Percentiles rank a stretch among this genome's conserved stretches.
Evolutionary conservation across 2,797 vertebrate genomes (phyloP).

Genomic region (Pagetopsis macropterus): DNA sequence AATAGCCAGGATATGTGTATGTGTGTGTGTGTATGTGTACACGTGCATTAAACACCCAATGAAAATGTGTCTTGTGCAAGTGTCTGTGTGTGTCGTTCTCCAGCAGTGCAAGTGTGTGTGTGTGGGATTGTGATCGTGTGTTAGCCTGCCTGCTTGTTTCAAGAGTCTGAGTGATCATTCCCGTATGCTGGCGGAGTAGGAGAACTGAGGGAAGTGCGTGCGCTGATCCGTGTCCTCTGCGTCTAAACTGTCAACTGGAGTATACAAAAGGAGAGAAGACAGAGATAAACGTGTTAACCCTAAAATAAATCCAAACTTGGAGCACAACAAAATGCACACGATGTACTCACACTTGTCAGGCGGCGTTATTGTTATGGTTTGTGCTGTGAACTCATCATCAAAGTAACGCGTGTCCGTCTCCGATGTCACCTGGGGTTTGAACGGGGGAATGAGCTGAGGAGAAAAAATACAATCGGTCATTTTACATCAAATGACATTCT

Average conservation of each 20-base stretch:
- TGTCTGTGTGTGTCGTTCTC: slow-evolving; percentile 68
- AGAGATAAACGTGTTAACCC: not conserved
- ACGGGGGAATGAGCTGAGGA: slow-evolving; percentile 89
- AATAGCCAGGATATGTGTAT: slow-evolving; percentile 46
- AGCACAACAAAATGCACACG: not conserved
- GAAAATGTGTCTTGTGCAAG: slow-evolving; percentile 79
- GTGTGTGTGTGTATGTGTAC: slow-evolving; percentile 28
- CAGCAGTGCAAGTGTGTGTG: slow-evolving; percentile 76
- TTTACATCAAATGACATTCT: not conserved
- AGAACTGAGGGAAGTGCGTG: slow-evolving; percentile 95
- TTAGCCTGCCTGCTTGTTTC: slow-evolving; percentile 73
- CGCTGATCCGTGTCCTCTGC: slow-evolving; percentile 89
- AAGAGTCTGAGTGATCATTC: slow-evolving; percentile 83
- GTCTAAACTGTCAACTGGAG: slow-evolving; percentile 90
- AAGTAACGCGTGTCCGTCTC: slow-evolving; percentile 96
- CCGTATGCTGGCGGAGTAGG: slow-evolving; percentile 93
- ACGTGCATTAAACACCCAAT: slow-evolving; percentile 63
- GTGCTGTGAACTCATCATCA: slow-evolving; percentile 95
- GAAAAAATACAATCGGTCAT: not conserved
- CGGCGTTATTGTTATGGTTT: slow-evolving; percentile 94
- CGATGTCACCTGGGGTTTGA: slow-evolving; percentile 95
- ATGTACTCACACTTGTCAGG: slow-evolving; percentile 86
- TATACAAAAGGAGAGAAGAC: slow-evolving; percentile 13
- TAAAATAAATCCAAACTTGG: not conserved
- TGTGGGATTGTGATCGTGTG: slow-evolving; percentile 73